Percentiles rank a stretch among this genome's conserved stretches.
Conservation (phyloP, 1,140 invertebrate species). For the Rhagoletis zephyria region DNA sequence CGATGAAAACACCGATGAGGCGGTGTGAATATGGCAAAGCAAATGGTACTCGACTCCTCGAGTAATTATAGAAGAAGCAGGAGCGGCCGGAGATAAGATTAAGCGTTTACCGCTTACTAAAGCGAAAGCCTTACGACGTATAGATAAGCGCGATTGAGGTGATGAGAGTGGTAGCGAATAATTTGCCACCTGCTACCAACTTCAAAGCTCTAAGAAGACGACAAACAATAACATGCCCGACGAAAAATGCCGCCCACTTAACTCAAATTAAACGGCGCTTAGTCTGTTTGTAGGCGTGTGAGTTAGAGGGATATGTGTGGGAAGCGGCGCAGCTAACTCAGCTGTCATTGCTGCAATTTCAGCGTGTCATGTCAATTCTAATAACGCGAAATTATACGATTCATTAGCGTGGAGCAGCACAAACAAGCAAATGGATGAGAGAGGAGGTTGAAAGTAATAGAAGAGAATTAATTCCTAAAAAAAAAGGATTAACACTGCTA, state of each 20-base stretch:
- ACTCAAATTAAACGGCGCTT: slow-evolving; percentile 38
- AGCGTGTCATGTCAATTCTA: slow-evolving; percentile 54
- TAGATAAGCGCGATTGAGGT: no score
- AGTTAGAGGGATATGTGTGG: not conserved
- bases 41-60: not conserved
- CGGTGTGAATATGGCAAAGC: not conserved
- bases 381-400: slow-evolving; percentile 53
- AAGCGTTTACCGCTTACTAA: not conserved
- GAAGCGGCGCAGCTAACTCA: not conserved
- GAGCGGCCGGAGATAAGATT: not conserved
- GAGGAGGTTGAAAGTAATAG: not conserved
- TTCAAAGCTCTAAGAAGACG: not conserved
- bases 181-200: not conserved
- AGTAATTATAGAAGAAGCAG: not conserved
- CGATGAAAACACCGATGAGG: not conserved
- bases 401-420: slow-evolving; percentile 41
- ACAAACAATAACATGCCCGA: not conserved
- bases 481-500: not conserved
- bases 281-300: slow-evolving; percentile 27
- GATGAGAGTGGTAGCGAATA: not conserved
- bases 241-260: slow-evolving; percentile 27
- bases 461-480: not conserved
- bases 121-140: no score
- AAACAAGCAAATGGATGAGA: not conserved
- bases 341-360: slow-evolving; percentile 45